Base-by-base conservation (phyloP, 2,888 invertebrate genomes). In the Chymomyza fuscimana region DNA sequence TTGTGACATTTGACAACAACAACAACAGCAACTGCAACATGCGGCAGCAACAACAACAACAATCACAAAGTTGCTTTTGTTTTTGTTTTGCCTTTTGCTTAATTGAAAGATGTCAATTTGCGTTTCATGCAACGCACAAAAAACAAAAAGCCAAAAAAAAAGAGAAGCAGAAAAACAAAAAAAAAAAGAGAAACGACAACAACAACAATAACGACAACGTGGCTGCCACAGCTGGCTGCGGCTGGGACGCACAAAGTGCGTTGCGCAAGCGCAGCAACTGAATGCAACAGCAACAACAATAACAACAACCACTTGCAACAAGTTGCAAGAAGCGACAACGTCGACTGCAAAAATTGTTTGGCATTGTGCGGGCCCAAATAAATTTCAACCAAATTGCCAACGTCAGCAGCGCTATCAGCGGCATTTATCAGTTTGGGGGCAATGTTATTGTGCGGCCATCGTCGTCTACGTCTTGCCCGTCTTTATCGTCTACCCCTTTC, bases 91-190 rank as follows among this genome's bases (percentile, higher is more conserved):
- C 62, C 82, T 79, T 85, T 73, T 78, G 73, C 86, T 83, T 84
- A 87, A 84, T 86, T 84, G 86, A 84, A 84, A 86, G 87, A 84
- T 86, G 84, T 84, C 84, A 86, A 86, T 87, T 87, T 87, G 87
- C 86, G 79, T 79, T 80, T 76, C 22, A 70, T 66, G 73, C 75
- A 73, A 76, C 81, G 76, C 40, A 16, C 75, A 83, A 77, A 87
- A 81, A 36, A 60, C 5, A 36, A n/a, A 12, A 6, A 60, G 16
- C 1, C n/a, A n/a, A 60, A 54, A 60, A 54, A 9, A 22, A 51
- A 61, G 19, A 40, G 29, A 16, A 52, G n/a, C n/a, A n/a, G n/a
- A n/a, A 12, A 6, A 60, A 36, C 1, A 1, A n/a, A 60, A 54
- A 60, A 54, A 5, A 9, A 22, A 51, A 61, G 19, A 40, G 29